Evolutionary conservation across 2,113 vertebrate species (phyloP), one percentile per base, ranked within the genome.

Genomic region (Diadophis punctatus): DNA sequence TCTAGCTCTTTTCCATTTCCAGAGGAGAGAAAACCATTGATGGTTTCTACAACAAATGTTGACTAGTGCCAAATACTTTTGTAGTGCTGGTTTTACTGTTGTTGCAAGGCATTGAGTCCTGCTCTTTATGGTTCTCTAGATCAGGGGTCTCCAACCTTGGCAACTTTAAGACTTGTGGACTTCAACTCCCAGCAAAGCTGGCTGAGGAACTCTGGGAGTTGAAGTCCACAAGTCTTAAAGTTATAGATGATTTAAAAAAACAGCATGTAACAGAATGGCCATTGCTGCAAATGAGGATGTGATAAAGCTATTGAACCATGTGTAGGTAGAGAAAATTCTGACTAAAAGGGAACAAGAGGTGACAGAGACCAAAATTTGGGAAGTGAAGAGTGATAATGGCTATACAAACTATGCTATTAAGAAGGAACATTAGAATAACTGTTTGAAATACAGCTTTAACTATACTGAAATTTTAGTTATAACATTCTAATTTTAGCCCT

Each of bases 21-120:
- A 94, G 23, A 9, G 86, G 86, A 93, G 95, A 90, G 49, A 92
- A 39, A 94, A 92, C 12, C 88, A 95, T 86, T 1, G 1, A 63
- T 89, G 87, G 63, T 87, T 95, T 91, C 52, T 25, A 91, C 49
- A 93, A 89, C 52, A 88, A 93, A 90, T 10, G 0, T 86, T 34
- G 84, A 58, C 86, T 92, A 60, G 74, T 52, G 91, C 91, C 88
- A 95, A 86, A 86, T 0, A 8, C 8, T 91, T 92, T 39, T 91
- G 91, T 90, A 91, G 80, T 74, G 58, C 25, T 84, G 23, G 25
- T 85, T 90, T 53, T 85, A 90, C 30, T 56, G n/a, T 4, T 2
- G 27, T 23, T 0, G 1, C 7, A 80, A 93, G 34, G 88, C n/a
- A 90, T 25, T 39, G 12, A 34, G 90, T 23, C 94, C 88, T 86